Evolutionary conservation across 2,888 invertebrate species (phyloP), one percentile per base, ranked within the genome.

Genomic region (Neoaliturus tenellus): DNA sequence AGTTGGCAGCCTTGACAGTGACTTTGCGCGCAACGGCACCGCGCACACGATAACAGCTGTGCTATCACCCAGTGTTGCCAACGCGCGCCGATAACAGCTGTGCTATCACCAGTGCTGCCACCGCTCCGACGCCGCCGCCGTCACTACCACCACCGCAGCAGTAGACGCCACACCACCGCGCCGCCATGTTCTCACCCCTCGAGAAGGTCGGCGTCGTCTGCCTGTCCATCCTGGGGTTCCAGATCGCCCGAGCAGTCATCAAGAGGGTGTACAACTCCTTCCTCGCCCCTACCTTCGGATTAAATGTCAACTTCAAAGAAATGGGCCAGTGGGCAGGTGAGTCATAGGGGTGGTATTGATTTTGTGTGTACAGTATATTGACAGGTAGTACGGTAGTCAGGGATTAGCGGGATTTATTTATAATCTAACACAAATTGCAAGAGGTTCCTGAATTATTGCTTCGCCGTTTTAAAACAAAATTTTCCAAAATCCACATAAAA

Each of bases 291-390:
- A 91, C 91, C 88, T 91, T 95, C 25, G 89, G 90, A 85, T 89
- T 91, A 86, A 89, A 90, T 58, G 90, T 91, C 83, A 92, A 96
- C 90, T 93, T 95, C 85, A 93, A 93, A 88, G 92, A 93, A 69
- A 92, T 93, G 89, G 96, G 96, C 88, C 93, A 94, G 91, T 97
- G 96, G 96, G 96, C 96, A 90, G 93, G 96, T 96, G 91, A 94
- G 94, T 93, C 14, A 31, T 8, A 25, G 62, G 62, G 62, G 62
- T 23, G 62, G 62, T 62, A 62, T 62, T 62, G 62, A 62, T 62
- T 55, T 62, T 62, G 8, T 62, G 14, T 31, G 20, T 31, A 17
- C 51, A n/a, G n/a, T 17, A 51, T n/a, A 17, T 39, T 6, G 39
- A 39, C n/a, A n/a, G n/a, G n/a, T n/a, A n/a, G n/a, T n/a, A n/a